Percentiles rank a stretch among this genome's conserved stretches.
These are phyloP conservation scores for Trachelus tabidus DNA, from an alignment of 2,888 invertebrate species.

Conservation along the genomic window DNA sequence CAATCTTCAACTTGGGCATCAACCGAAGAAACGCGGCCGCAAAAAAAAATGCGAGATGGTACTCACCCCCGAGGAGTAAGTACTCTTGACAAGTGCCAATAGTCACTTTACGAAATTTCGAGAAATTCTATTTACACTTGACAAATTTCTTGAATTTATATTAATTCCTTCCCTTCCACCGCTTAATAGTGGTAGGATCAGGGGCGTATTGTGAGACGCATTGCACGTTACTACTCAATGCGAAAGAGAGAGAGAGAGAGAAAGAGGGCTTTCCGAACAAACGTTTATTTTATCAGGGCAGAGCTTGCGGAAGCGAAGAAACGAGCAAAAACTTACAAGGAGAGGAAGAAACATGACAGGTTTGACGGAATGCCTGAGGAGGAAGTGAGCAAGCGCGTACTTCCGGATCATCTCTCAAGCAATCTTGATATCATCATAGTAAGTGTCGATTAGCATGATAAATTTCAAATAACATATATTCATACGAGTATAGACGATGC, in stretches of 20 bases:
- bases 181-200: too few relatives aligned
- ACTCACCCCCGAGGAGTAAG: slow-evolving; percentile 67
- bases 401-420: slow-evolving; percentile 93
- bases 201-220: too few relatives aligned
- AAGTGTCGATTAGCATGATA: slow-evolving; percentile 69
- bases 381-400: slow-evolving; percentile 91
- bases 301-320: slow-evolving; percentile 66
- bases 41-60: slow-evolving; percentile 79
- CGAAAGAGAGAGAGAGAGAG: not conserved
- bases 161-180: not conserved
- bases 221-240: too few relatives aligned
- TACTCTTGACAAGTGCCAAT: not conserved
- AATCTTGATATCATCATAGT: slow-evolving; percentile 98
- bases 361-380: slow-evolving; percentile 98
- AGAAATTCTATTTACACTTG: not conserved
- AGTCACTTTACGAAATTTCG: not conserved
- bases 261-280: not conserved
- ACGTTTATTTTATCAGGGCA: slow-evolving; percentile 46
- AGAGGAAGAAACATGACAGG: slow-evolving; percentile 92
- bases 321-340: slow-evolving; percentile 72
- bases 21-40: slow-evolving; percentile 85
- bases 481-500: not conserved
- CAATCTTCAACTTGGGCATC: slow-evolving; percentile 58
- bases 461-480: not conserved
- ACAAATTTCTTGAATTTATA: not conserved